Evolutionary conservation across 1,140 invertebrate genomes (phyloP).

Genomic region (Pseudoatta argentina): DNA sequence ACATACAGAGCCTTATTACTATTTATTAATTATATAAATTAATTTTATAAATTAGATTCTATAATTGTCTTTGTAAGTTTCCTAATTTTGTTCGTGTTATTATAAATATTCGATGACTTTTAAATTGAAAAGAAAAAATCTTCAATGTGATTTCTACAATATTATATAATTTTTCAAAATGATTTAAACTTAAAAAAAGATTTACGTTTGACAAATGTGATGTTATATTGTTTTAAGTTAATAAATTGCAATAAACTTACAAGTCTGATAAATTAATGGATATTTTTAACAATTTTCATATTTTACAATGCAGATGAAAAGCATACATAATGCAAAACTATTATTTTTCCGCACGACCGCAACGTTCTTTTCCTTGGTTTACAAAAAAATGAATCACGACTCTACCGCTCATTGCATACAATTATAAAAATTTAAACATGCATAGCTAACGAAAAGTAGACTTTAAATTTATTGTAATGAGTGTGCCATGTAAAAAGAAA

Average conservation of each 20-base stretch:
- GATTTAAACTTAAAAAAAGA: conserved; percentile 3
- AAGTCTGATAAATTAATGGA: not conserved
- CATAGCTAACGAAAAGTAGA: not conserved
- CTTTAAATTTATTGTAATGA: not conserved
- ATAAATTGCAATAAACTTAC: conserved; percentile 9
- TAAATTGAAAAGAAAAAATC: not conserved
- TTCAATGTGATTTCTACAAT: not conserved
- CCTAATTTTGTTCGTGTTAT: not conserved
- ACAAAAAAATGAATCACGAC: not conserved
- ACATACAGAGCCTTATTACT: too few species aligned
- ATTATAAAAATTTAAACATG: not conserved
- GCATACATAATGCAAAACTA: not conserved
- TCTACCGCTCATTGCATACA: not conserved
- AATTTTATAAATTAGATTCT: not conserved
- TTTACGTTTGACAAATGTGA: not conserved
- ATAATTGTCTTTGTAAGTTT: not conserved
- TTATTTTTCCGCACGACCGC: not conserved
- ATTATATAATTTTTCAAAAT: not conserved
- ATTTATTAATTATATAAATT: too few species aligned
- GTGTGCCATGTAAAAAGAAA: not conserved
- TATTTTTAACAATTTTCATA: not conserved
- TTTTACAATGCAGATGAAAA: conserved; percentile 14
- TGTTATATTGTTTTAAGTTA: not conserved
- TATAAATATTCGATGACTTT: not conserved
- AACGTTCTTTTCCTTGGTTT: not conserved